Evolutionary conservation across 2,888 invertebrate species (phyloP).

Genomic region (Xestia xanthographa): DNA sequence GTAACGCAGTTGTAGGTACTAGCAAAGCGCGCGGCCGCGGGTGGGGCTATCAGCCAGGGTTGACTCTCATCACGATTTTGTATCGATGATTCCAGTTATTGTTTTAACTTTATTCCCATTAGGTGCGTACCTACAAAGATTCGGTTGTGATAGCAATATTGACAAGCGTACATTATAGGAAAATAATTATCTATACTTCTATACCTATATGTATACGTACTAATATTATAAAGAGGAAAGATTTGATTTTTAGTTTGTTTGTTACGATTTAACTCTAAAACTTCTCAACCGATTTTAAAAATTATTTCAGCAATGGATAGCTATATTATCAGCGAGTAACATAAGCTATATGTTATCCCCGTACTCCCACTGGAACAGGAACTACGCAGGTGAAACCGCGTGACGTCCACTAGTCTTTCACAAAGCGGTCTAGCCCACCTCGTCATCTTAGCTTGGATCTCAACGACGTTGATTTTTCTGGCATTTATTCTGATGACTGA

Average conservation of each 20-base stretch:
- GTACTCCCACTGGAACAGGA: too few species aligned
- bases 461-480: background rate
- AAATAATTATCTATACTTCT: too few species aligned
- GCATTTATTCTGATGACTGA: background rate
- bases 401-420: background rate
- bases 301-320: too few species aligned
- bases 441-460: background rate
- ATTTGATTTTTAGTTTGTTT: too few species aligned
- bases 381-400: too few species aligned
- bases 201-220: too few species aligned
- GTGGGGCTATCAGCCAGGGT: slow-evolving; percentile 39
- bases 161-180: background rate
- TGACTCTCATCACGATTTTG: background rate
- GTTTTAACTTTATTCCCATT: background rate
- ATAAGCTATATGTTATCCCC: too few species aligned
- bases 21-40: slow-evolving; percentile 28
- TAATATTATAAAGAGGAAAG: too few species aligned
- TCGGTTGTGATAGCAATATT: background rate
- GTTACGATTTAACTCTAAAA: too few species aligned
- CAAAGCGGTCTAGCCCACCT: background rate
- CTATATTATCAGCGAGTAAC: too few species aligned
- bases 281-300: too few species aligned
- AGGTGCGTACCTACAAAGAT: background rate
- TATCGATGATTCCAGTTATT: slow-evolving; percentile 29
- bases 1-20: slow-evolving; percentile 6